phyloP scores from a whole-genome alignment of 2,113 vertebrate genomes.

The Geothlypis trichas region DNA sequence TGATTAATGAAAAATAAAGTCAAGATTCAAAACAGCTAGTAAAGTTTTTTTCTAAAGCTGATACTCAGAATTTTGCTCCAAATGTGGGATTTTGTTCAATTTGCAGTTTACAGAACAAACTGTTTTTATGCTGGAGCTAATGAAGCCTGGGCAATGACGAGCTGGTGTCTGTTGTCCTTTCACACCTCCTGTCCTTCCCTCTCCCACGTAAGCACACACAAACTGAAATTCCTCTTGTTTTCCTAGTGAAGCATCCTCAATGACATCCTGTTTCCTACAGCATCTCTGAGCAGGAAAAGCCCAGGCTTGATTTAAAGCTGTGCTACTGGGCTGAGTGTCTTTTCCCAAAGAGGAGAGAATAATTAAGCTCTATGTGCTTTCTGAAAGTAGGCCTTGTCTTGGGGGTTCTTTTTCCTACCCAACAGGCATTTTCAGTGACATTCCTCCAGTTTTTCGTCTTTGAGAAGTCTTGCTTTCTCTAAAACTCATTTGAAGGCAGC shows the following conservation, averaged over 20 bases:
- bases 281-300: not conserved
- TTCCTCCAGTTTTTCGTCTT: not conserved
- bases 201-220: not conserved
- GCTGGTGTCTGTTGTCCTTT: conserved; percentile 7
- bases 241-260: not conserved
- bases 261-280: not conserved
- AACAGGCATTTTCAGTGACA: not conserved
- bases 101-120: conserved; percentile 19
- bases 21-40: not conserved
- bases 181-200: not conserved
- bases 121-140: not conserved
- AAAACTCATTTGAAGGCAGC: not conserved
- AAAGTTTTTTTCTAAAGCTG: not conserved
- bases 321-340: not conserved
- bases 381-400: not conserved
- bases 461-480: not conserved
- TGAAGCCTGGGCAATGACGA: not conserved
- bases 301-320: not conserved
- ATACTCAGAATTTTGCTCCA: not conserved
- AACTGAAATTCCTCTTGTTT: not conserved
- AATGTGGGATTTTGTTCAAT: not conserved
- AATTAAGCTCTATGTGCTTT: not conserved
- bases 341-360: not conserved
- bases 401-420: not conserved
- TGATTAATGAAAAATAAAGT: not conserved